phyloP scores from a whole-genome alignment of 2,797 vertebrate species.

The Spinibarbus caldwelli region DNA sequence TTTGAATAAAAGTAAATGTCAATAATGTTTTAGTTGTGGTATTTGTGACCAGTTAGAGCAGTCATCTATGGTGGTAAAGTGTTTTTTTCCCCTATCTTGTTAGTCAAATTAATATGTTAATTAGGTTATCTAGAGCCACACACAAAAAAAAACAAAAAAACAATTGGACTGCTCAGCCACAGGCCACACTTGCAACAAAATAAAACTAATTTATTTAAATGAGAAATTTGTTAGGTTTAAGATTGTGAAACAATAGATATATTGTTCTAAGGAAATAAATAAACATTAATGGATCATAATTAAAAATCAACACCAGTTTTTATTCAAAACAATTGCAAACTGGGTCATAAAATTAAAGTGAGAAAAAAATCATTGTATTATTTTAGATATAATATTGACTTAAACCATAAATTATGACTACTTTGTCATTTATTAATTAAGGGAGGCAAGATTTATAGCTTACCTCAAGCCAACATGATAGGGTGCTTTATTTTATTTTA shows the following conservation, averaged over 20 bases:
- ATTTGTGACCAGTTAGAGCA: neutral
- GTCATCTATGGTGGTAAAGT: neutral
- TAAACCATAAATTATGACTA: neutral
- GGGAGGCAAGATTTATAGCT: neutral
- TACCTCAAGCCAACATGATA: neutral
- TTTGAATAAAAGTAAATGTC: slow-evolving; percentile 9
- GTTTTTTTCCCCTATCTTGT: neutral
- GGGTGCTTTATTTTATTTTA: neutral
- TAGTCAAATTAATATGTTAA: neutral
- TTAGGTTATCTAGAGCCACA: neutral
- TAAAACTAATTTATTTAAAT: neutral
- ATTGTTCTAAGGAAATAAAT: too few species aligned
- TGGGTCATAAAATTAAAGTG: neutral
- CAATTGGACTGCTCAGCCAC: too few species aligned
- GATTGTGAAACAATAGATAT: neutral
- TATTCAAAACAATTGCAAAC: neutral
- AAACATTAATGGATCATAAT: neutral
- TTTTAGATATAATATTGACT: too few species aligned
- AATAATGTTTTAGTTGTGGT: neutral
- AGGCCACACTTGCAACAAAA: neutral
- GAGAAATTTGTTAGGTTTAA: neutral
- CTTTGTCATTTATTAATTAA: neutral
- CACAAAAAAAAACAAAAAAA: too few species aligned
- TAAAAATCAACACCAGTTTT: neutral
- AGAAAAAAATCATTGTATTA: too few species aligned